Percentiles rank a stretch among this genome's conserved stretches.
Evolutionary conservation across 2,113 vertebrate species (phyloP).

Genomic region (Hippocampus guttulatus): DNA sequence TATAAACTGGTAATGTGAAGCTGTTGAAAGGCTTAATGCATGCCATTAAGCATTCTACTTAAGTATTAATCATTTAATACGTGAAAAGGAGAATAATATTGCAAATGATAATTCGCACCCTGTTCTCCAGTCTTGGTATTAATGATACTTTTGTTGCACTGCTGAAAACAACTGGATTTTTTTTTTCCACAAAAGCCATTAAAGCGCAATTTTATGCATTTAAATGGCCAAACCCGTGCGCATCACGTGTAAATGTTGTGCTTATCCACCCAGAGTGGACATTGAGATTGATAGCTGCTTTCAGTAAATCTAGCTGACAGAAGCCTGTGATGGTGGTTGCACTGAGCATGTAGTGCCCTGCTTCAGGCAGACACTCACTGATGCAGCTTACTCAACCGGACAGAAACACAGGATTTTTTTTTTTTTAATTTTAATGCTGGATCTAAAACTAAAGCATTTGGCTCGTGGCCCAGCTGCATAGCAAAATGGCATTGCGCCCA

Average conservation of each 20-base stretch:
- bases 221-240: neutral
- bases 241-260: neutral
- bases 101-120: neutral
- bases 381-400: constrained; percentile 14
- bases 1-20: neutral
- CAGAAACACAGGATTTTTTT: constrained; percentile 20
- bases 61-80: neutral
- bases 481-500: constrained; percentile 10
- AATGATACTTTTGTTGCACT: neutral
- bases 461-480: constrained; percentile 31
- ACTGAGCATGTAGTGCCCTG: neutral
- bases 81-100: neutral
- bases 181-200: neutral
- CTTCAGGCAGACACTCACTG: constrained; percentile 7
- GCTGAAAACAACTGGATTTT: neutral
- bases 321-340: neutral
- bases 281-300: neutral
- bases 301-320: neutral
- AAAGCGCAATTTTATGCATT: neutral
- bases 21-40: neutral
- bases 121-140: neutral
- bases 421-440: constrained; percentile 8
- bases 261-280: neutral
- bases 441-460: constrained; percentile 24
- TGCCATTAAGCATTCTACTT: neutral